Percentiles rank a stretch among this genome's conserved stretches.
Evolutionary conservation across 2,888 invertebrate species (phyloP).

Genomic region (Salticus scenicus): DNA sequence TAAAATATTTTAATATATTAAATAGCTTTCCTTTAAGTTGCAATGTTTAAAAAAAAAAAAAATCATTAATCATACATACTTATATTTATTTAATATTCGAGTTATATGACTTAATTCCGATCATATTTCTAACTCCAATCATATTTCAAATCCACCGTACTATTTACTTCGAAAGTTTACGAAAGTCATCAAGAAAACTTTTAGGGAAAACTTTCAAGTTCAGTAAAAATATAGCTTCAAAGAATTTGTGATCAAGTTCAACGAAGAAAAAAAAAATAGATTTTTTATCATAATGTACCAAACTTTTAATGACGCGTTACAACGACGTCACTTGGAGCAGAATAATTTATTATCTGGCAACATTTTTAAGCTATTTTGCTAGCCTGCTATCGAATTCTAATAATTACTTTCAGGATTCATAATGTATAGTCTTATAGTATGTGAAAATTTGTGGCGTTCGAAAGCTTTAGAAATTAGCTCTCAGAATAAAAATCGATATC

Average conservation of each 20-base stretch:
- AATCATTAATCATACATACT: too few relatives aligned
- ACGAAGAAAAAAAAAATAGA: neutral
- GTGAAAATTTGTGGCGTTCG: neutral
- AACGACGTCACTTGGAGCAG: constrained; percentile 33
- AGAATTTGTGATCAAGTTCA: neutral
- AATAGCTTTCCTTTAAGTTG: too few relatives aligned
- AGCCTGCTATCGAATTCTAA: constrained; percentile 67
- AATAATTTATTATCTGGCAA: constrained; percentile 57
- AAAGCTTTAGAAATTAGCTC: neutral
- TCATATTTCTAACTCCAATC: too few relatives aligned
- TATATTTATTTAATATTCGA: too few relatives aligned
- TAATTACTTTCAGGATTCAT: constrained; percentile 60
- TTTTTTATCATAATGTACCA: neutral
- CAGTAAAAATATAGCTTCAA: neutral
- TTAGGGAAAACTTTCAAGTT: neutral
- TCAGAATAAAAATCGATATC: neutral
- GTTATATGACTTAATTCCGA: too few relatives aligned
- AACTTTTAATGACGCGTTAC: constrained; percentile 15
- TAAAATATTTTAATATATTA: too few relatives aligned
- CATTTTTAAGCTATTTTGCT: constrained; percentile 40
- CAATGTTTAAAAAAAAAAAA: too few relatives aligned
- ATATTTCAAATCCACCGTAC: too few relatives aligned
- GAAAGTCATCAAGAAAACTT: too few relatives aligned
- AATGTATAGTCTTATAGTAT: constrained; percentile 55
- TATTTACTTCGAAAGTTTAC: too few relatives aligned